Base-by-base conservation (phyloP, 2,797 vertebrate genomes). In the Zalophus californianus region DNA sequence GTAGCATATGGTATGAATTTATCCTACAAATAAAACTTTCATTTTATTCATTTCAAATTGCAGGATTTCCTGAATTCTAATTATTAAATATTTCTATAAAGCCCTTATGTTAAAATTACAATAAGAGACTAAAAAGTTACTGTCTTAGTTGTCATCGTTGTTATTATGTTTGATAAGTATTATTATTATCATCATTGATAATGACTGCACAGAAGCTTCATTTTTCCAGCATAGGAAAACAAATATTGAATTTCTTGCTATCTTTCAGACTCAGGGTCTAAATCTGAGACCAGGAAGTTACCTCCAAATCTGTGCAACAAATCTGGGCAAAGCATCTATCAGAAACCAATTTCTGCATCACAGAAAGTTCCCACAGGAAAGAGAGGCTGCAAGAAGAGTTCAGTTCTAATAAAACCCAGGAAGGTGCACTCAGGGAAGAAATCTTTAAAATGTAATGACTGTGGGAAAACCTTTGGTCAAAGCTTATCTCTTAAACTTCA, bases 391-490 rank as follows among this genome's bases (percentile, higher is more conserved):
- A 90, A 35, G 25, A 96, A 94, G 44, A 96, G 72, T 44, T 82
- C 95, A 38, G 77, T 86, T 20, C 64, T 73, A 10, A 60, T 93
- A 32, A 96, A 97, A 84, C 50, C 90, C 50, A 95, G 83, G 86
- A 94, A 96, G 68, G 88, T 85, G 20, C 95, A 56, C 54, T 54
- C 94, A 7, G 91, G 73, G 29, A 97, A 97, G 85, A 97, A 97
- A 58, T 80, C 94, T 50, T 96, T 97, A 29, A 96, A 97, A 72
- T 98, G 97, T 60, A 78, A 52, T 23, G 86, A 94, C 41, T 98
- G 98, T 96, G 98, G 93, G 48, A 98, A 98, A 92, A 32, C 75
- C 56, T 98, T 98, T 64, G 58, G 70, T 50, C 96, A 70, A 7
- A 97, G 84, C 0, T 91, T 94, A 1, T 90, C 97, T 79, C 97